These are phyloP conservation scores for Eledone cirrhosa DNA, from an alignment of 2,888 invertebrate genomes.

Conservation along the genomic window DNA sequence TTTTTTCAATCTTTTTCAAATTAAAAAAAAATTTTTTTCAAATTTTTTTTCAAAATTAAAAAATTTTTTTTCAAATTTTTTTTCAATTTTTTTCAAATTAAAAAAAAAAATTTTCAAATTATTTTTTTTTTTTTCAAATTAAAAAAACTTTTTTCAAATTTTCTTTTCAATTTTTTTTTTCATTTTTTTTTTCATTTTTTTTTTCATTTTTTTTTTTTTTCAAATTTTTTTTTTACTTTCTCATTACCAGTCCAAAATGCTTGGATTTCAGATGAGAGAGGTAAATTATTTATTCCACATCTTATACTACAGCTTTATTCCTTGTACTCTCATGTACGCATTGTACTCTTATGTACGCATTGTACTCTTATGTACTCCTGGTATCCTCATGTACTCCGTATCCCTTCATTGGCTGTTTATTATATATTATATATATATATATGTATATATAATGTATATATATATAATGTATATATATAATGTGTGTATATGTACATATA, in stretches of 20 bases:
- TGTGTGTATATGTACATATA: background rate
- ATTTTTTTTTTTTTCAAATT: background rate
- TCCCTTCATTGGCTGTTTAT: too few relatives aligned
- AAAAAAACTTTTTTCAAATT: background rate
- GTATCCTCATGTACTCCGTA: background rate
- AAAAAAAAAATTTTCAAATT: too few relatives aligned
- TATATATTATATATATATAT: too few relatives aligned
- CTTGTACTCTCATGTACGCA: background rate
- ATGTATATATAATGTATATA: background rate
- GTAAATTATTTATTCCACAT: conserved; percentile 21
- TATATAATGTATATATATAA: background rate
- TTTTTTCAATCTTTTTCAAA: background rate
- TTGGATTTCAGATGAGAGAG: conserved; percentile 31
- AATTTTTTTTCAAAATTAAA: too few relatives aligned
- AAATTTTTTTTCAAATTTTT: too few relatives aligned
- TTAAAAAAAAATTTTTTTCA: too few relatives aligned
- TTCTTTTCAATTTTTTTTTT: background rate
- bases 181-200: background rate
- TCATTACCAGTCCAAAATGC: conserved; percentile 29
- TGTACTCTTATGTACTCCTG: background rate
- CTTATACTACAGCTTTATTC: conserved; percentile 14
- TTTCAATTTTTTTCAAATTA: too few relatives aligned
- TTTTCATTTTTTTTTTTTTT: background rate
- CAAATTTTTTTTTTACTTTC: conserved; percentile 16
- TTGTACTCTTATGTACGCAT: background rate